A percentile compares a stretch with the other conserved stretches of the same genome.
These are phyloP conservation scores for Xanthia togata DNA, from an alignment of 2,888 invertebrate species.

Conservation along the genomic window DNA sequence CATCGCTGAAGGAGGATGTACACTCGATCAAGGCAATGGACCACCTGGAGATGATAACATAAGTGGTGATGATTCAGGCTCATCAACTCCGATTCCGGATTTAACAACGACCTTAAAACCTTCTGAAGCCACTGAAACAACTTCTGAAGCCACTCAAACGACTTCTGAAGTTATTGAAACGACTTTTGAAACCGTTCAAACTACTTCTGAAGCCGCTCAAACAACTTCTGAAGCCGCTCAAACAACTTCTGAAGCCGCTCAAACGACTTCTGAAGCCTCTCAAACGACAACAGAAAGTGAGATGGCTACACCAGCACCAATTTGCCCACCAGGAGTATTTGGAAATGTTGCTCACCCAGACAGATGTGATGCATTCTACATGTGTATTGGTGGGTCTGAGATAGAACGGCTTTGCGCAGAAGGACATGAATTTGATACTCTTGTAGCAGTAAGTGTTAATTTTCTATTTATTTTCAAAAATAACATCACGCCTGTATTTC, in stretches of 20 bases:
- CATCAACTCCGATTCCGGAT: not conserved
- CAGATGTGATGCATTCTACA: conserved; percentile 67
- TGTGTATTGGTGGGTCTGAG: conserved; percentile 58
- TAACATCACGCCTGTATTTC: not conserved
- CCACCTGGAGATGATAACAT: not conserved
- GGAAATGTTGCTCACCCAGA: conserved; percentile 69
- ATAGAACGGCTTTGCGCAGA: not conserved
- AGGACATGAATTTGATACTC: conserved; percentile 5
- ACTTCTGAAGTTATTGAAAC: conserved; percentile 16
- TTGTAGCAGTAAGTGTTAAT: not conserved
- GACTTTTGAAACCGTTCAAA: conserved; percentile 3
- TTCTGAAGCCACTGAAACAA: not conserved
- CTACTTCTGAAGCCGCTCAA: not conserved
- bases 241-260: not conserved
- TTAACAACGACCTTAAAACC: conserved; percentile 34
- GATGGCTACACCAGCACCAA: conserved; percentile 16
- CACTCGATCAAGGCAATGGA: conserved; percentile 2
- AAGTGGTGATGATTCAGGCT: not conserved
- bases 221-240: too few relatives aligned
- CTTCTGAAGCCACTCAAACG: not conserved
- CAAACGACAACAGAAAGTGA: conserved; percentile 6
- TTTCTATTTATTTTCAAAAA: not conserved
- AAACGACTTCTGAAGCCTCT: conserved; percentile 4
- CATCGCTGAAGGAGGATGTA: conserved; percentile 42
- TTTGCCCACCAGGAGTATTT: conserved; percentile 65